Percentiles rank a stretch among this genome's conserved stretches.
These are phyloP conservation scores for Psococerastis gibbosa DNA, from an alignment of 2,888 invertebrate genomes.

Conservation along the genomic window DNA sequence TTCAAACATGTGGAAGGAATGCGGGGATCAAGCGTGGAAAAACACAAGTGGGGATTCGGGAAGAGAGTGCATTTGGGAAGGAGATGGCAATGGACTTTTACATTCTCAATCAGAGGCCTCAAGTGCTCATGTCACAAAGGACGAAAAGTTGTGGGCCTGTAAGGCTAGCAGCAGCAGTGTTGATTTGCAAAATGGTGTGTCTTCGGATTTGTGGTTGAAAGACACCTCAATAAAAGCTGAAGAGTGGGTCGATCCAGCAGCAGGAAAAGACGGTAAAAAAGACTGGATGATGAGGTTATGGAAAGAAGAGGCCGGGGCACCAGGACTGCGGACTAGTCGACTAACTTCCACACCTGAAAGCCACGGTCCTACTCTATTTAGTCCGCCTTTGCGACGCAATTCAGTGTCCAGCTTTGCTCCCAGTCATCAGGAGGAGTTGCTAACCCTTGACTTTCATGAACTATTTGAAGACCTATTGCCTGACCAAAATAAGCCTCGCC, in stretches of 20 bases:
- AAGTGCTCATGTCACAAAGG: neutral
- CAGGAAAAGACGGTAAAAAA: neutral
- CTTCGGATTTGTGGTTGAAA: neutral
- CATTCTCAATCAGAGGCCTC: neutral
- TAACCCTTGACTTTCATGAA: neutral
- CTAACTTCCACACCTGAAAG: conserved; percentile 8
- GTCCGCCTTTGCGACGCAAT: conserved; percentile 1
- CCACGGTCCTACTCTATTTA: neutral
- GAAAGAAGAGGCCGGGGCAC: neutral
- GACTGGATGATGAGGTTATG: neutral
- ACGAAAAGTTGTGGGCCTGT: neutral
- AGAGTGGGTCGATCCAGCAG: neutral
- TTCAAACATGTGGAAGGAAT: neutral
- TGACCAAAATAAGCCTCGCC: neutral
- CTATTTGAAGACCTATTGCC: neutral
- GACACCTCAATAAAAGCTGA: too few relatives aligned
- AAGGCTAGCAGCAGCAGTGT: neutral
- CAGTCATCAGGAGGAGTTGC: neutral
- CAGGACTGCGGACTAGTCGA: conserved; percentile 1
- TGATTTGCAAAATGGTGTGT: neutral
- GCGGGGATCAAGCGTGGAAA: neutral
- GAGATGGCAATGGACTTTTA: neutral
- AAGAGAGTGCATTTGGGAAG: neutral
- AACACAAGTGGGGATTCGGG: neutral
- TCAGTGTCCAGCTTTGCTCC: conserved; percentile 2